A percentile compares a stretch with the other conserved stretches of the same genome.
Evolutionary conservation across 2,113 vertebrate species (phyloP).

Genomic region (human (Homo sapiens)): DNA sequence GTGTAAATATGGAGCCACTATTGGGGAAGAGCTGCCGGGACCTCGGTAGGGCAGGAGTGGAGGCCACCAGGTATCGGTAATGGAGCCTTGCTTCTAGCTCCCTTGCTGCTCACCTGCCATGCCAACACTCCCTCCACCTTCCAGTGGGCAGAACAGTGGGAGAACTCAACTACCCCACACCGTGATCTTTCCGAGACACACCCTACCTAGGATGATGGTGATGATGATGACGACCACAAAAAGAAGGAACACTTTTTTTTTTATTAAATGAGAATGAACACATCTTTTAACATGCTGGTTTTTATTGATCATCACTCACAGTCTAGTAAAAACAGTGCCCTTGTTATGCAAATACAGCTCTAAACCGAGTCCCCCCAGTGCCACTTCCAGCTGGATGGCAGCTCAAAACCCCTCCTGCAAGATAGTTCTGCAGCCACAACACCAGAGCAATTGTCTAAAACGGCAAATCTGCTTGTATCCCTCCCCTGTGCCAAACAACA

Average conservation of each 20-base stretch:
- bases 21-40: background rate
- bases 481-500: background rate
- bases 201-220: background rate
- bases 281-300: background rate
- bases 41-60: background rate
- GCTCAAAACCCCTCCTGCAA: background rate
- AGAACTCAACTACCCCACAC: fast-evolving
- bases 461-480: background rate
- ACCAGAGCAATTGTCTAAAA: background rate
- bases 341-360: background rate
- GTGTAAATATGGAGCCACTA: slow-evolving; percentile 67
- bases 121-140: background rate
- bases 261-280: background rate
- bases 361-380: background rate
- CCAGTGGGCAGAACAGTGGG: fast-evolving
- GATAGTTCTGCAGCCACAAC: background rate
- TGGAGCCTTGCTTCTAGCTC: background rate
- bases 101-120: background rate
- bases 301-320: background rate
- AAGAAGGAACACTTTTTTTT: background rate
- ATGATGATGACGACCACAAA: background rate
- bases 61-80: background rate
- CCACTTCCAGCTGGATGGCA: background rate
- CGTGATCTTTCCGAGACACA: background rate
- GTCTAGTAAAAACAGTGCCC: background rate